phyloP scores from a whole-genome alignment of 1,140 invertebrate species.

The Steinernema khuongi region DNA sequence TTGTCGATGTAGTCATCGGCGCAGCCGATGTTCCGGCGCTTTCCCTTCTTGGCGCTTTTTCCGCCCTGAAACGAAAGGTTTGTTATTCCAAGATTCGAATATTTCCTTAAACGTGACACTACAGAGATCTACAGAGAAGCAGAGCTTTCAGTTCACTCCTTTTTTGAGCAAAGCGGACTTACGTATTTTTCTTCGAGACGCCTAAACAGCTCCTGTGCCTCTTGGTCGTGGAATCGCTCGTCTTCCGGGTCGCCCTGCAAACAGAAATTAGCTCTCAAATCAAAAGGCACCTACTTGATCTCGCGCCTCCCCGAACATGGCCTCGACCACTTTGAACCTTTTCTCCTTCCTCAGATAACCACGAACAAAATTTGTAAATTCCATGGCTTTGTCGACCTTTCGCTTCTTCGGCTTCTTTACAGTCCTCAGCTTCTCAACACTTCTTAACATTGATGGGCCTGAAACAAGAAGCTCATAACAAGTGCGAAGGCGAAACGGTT shows the following conservation, averaged over 20 bases:
- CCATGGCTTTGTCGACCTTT: background rate
- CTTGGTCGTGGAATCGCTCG: constrained; percentile 34
- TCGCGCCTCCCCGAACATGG: background rate
- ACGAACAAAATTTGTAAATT: constrained; percentile 21
- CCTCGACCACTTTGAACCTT: too few relatives aligned
- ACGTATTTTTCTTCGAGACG: constrained; percentile 45
- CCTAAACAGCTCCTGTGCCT: constrained; percentile 40
- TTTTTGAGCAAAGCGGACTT: constrained; percentile 22
- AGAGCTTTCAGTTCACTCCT: constrained; percentile 11
- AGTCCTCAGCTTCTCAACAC: too few relatives aligned
- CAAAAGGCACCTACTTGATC: constrained; percentile 11
- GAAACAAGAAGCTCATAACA: too few relatives aligned
- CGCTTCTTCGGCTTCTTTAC: too few relatives aligned
- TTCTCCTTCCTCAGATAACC: too few relatives aligned
- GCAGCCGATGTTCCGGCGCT: constrained; percentile 23
- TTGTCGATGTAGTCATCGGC: constrained; percentile 46
- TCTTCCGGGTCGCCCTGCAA: constrained; percentile 23
- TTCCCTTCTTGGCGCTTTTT: constrained; percentile 35
- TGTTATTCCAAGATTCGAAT: constrained; percentile 13
- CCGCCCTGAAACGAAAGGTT: constrained; percentile 21
- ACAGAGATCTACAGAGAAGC: constrained; percentile 3
- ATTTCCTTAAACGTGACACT: constrained; percentile 11
- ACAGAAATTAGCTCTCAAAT: background rate
- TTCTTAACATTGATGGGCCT: too few relatives aligned
- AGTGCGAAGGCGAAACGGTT: too few relatives aligned